Base-by-base conservation (phyloP, 2,888 invertebrate species). In the Ophion slaviceki region DNA sequence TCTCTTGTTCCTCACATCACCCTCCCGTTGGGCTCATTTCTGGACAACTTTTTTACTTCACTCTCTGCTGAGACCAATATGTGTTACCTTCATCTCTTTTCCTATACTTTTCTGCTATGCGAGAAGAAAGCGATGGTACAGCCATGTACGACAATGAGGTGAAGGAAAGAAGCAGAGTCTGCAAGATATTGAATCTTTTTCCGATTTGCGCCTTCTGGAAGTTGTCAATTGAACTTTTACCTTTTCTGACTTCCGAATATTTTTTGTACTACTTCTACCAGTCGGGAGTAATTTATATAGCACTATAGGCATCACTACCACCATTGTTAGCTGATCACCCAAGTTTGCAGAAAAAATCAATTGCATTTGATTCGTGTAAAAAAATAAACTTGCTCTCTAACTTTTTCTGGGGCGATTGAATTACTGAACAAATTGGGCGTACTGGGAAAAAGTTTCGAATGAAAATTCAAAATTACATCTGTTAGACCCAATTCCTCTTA, bases 71-170 rank as follows among this genome's bases (percentile, higher is more conserved):
- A 45, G 47, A 36, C 78, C 68, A 72, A 83, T 80, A 86, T 77
- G 14, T 45, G 61, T 61, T 75, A 8, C 62, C 53, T 77, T 32
- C 70, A 68, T 72, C 7, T 53, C 45, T 64, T 62, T 68, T 61
- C 20, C 66, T 72, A 36, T 61, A 47, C 47, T 62, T 76, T 66
- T 80, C 36, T 66, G 59, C 80, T 53, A 72, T 67, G 36, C 66
- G 68, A 28, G 53, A 77, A 76, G 59, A 72, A 57, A 76, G 71
- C 59, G 57, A 24, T 36, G 40, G 17, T 53, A 40, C 62, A 71
- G 76, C 40, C 76, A 70, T 81, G 80, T 66, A 36, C 79, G 53
- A 61, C 71, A 62, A 82, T 85, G 75, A 76, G 76, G 71, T 61
- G 40, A 68, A 75, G 72, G 67, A 28, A 32, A 57, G 57, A 72